Evolutionary conservation across 2,797 vertebrate genomes (phyloP).

Genomic region (Menidia menidia): DNA sequence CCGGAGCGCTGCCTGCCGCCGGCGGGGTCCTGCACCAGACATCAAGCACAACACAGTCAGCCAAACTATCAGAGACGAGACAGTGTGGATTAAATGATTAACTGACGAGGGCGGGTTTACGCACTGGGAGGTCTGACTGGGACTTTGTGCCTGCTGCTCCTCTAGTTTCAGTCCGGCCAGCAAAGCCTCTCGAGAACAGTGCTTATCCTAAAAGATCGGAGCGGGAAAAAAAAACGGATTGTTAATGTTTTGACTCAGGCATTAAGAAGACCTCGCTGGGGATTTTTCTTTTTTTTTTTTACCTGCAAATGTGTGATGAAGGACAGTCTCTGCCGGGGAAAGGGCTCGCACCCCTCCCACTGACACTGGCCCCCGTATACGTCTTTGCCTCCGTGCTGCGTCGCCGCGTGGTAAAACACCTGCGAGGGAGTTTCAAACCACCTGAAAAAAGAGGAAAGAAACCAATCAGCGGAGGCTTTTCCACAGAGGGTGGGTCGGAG

Average conservation of each 20-base stretch:
- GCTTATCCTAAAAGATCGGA: constrained; percentile 89
- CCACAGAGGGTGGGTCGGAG: no score
- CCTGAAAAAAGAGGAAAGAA: constrained; percentile 70
- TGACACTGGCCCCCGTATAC: constrained; percentile 93
- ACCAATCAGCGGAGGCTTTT: background rate
- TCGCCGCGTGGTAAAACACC: constrained; percentile 98
- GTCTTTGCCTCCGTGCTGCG: constrained; percentile 95
- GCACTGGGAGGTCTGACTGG: constrained; percentile 95
- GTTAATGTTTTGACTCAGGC: background rate
- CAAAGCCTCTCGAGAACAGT: constrained; percentile 98
- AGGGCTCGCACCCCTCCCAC: constrained; percentile 98
- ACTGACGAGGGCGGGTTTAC: constrained; percentile 39
- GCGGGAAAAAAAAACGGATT: background rate
- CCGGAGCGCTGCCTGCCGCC: constrained; percentile 83
- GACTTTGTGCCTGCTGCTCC: constrained; percentile 92
- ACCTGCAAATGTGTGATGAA: constrained; percentile 99
- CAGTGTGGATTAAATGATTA: background rate
- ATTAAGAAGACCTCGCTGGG: background rate
- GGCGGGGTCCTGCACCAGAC: constrained; percentile 85
- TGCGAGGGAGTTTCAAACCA: constrained; percentile 98
- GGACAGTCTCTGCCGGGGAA: constrained; percentile 96
- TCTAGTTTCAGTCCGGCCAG: constrained; percentile 95
- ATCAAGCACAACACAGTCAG: constrained; percentile 3
- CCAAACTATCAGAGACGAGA: background rate
- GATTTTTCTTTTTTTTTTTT: constrained; percentile 14